Evolutionary conservation across 2,888 invertebrate genomes (phyloP), one percentile per base, ranked within the genome.

Genomic region (Smittia sp.): DNA sequence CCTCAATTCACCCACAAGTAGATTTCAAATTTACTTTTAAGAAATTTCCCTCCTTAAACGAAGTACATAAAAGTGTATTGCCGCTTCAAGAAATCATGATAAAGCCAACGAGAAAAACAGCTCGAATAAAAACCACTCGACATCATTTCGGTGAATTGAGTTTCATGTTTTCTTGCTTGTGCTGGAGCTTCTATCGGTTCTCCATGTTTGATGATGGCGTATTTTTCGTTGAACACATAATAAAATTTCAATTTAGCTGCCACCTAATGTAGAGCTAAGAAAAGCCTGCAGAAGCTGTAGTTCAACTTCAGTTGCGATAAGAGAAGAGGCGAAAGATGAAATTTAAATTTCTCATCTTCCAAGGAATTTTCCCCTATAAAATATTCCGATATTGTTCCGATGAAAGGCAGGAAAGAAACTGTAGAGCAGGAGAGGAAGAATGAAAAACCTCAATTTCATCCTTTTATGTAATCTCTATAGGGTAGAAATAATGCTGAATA

Each of bases 391-490:
- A 63, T 63, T 63, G 63, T 63, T 25, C 63, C 58, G 58, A 63
- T 63, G 63, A 58, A 63, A 63, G 63, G 25, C 25, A 63, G 27
- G 63, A 27, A 63, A 27, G 63, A 13, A 58, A 18, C 52, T 18
- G n/a, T 18, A 38, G 9, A 15, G 65, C 25, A 66, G 27, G n/a
- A 32, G 66, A 66, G 15, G 46, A 15, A 46, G 11, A 46, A 46
- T 46, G 58, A 41, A 41, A 66, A 69, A 54, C 69, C 69, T 52
- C 69, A 69, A 69, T 69, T 69, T 69, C 69, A 69, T 69, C 41
- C 69, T 69, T 69, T 69, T 69, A 69, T 69, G 69, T 69, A 69
- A 69, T 69, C 69, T 69, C 69, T 54, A 69, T 69, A 69, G 69
- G 46, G 66, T 39, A 66, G 39, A 27, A 25, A 69, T 63, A 63